phyloP scores from a whole-genome alignment of 2,113 vertebrate genomes.

The Ceratotherium simum region DNA sequence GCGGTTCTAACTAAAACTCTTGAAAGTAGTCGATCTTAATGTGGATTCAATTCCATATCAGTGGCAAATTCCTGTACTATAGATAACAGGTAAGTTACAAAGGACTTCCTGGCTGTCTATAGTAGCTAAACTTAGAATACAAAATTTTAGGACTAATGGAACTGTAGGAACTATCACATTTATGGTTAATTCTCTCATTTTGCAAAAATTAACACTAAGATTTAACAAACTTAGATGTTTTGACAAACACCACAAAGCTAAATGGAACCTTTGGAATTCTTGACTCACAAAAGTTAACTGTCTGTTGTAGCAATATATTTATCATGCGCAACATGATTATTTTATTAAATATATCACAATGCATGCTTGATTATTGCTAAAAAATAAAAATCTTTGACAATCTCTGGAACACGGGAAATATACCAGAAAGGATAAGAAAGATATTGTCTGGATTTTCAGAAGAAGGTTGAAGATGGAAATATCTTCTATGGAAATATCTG shows the following conservation, averaged over 20 bases:
- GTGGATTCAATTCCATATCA: constrained; percentile 53
- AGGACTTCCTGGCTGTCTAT: constrained; percentile 27
- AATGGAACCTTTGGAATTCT: constrained; percentile 5
- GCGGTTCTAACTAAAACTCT: constrained; percentile 53
- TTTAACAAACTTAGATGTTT: not conserved
- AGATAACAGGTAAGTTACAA: constrained; percentile 58
- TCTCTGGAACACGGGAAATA: not conserved
- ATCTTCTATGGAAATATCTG: not conserved
- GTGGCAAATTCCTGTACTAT: constrained; percentile 41
- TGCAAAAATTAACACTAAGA: not conserved
- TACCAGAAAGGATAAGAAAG: not conserved
- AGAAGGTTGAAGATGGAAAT: not conserved
- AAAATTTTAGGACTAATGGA: constrained; percentile 40
- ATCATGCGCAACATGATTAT: not conserved
- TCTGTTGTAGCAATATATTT: not conserved
- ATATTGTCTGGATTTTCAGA: not conserved
- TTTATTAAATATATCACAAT: not conserved
- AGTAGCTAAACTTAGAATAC: not conserved
- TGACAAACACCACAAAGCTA: not conserved
- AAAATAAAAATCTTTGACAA: not conserved
- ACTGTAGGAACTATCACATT: not conserved
- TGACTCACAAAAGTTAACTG: not conserved
- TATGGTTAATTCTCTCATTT: not conserved
- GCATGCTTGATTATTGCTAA: not conserved
- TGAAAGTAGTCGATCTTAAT: constrained; percentile 51